phyloP scores from a whole-genome alignment of 2,797 vertebrate genomes.

The Parotocinclus haroldoi region DNA sequence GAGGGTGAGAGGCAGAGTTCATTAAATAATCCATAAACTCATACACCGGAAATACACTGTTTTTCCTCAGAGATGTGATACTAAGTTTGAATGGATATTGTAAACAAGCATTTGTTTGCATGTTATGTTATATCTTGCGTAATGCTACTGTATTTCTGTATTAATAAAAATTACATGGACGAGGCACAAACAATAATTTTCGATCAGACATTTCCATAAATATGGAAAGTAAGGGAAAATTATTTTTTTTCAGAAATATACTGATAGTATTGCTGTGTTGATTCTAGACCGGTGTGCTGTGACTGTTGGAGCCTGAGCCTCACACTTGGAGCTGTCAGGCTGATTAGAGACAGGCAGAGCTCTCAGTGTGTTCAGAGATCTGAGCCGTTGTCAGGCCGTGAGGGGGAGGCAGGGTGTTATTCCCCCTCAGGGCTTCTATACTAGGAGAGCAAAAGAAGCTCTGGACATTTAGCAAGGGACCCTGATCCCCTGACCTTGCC shows the following conservation, averaged over 20 bases:
- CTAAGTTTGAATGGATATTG: conserved; percentile 3
- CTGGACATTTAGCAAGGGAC: conserved; percentile 74
- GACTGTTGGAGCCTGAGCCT: conserved; percentile 23
- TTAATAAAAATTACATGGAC: too few species aligned
- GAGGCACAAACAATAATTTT: too few species aligned
- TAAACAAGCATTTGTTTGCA: background rate
- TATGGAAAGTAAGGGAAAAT: background rate
- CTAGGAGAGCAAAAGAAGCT: conserved; percentile 56
- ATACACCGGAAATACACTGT: conserved; percentile 24
- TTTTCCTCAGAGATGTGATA: background rate
- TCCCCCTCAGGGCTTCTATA: conserved; percentile 68
- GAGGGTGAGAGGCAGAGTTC: conserved; percentile 51
- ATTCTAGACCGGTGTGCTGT: conserved; percentile 26
- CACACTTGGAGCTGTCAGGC: conserved; percentile 32
- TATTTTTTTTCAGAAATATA: background rate
- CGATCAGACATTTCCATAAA: background rate
- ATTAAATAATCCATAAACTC: conserved; percentile 58
- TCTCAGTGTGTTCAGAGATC: conserved; percentile 35
- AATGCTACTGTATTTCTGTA: background rate
- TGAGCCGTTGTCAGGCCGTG: conserved; percentile 55
- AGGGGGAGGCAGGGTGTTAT: conserved; percentile 63
- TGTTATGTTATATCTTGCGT: background rate
- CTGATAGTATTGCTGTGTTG: conserved; percentile 15
- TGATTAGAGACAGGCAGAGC: conserved; percentile 35
- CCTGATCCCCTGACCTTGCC: conserved; percentile 77